phyloP scores from a whole-genome alignment of 1,140 invertebrate genomes.

The Magallana ariakensis region DNA sequence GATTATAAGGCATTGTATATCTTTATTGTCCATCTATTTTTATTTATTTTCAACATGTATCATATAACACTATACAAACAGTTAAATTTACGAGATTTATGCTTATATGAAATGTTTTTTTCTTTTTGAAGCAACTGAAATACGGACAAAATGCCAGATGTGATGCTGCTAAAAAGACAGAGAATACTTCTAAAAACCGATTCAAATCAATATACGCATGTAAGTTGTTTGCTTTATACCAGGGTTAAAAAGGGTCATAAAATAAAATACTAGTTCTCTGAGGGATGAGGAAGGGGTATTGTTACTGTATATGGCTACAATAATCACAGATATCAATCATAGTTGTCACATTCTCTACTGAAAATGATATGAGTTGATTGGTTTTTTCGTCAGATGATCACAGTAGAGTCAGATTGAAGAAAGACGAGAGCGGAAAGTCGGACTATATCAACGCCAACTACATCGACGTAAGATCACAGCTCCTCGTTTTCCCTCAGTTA shows the following conservation, averaged over 20 bases:
- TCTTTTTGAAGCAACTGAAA: neutral
- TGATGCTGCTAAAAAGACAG: conserved; percentile 18
- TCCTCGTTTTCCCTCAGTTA: no score
- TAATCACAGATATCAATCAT: no score
- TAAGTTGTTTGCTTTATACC: neutral
- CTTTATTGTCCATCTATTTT: no score
- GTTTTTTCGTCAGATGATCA: neutral
- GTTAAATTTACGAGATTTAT: no score
- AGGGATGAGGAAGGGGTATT: no score
- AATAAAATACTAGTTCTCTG: no score
- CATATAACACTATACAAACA: no score
- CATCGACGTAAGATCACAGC: neutral
- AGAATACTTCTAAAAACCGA: conserved; percentile 20
- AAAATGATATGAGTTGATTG: no score
- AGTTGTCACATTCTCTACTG: no score
- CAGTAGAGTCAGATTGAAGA: neutral
- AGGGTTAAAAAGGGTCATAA: neutral
- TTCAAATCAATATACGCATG: conserved; percentile 11
- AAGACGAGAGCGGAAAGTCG: neutral
- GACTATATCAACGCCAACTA: conserved; percentile 26
- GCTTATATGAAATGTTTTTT: neutral
- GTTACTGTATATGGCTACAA: no score
- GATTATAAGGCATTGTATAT: no score
- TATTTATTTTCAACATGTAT: no score
- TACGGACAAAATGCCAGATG: conserved; percentile 11